Conservation (phyloP, 2,888 invertebrate genomes). For the Papilio elwesi region DNA sequence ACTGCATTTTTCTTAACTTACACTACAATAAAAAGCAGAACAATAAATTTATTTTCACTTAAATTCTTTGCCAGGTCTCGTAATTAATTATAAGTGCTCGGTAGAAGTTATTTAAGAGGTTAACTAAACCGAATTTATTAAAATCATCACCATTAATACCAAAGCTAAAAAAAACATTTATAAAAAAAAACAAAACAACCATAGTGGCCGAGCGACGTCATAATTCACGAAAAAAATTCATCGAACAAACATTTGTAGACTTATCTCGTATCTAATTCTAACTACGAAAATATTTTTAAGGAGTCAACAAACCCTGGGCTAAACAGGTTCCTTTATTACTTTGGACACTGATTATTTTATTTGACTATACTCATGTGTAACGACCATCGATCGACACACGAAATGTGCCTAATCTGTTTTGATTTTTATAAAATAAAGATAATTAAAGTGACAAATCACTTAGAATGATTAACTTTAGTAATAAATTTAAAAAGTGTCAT, state of each 20-base stretch:
- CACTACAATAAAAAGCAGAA: too few species aligned
- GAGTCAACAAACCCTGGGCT: slow-evolving; percentile 77
- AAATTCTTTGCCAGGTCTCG: too few species aligned
- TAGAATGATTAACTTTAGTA: not conserved
- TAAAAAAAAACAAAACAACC: slow-evolving; percentile 13
- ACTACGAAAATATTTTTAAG: slow-evolving; percentile 66
- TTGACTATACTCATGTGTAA: slow-evolving; percentile 59
- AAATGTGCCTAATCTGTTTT: slow-evolving; percentile 45
- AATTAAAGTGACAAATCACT: slow-evolving; percentile 25
- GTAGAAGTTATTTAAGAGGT: too few species aligned
- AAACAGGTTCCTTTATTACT: slow-evolving; percentile 77
- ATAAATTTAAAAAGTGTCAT: too few species aligned
- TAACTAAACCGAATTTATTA: not conserved
- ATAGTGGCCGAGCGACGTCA: slow-evolving; percentile 9
- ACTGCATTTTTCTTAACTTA: too few species aligned
- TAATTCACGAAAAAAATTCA: slow-evolving; percentile 37
- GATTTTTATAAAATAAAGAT: slow-evolving; percentile 41
- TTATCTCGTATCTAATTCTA: slow-evolving; percentile 50
- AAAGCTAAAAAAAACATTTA: not conserved
- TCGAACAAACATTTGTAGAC: slow-evolving; percentile 50
- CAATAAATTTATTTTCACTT: too few species aligned
- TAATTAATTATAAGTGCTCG: too few species aligned
- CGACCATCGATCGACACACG: slow-evolving; percentile 46
- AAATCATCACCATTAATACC: not conserved
- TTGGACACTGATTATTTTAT: slow-evolving; percentile 75